phyloP scores from a whole-genome alignment of 2,888 invertebrate genomes.

The Pherbina coryleti region DNA sequence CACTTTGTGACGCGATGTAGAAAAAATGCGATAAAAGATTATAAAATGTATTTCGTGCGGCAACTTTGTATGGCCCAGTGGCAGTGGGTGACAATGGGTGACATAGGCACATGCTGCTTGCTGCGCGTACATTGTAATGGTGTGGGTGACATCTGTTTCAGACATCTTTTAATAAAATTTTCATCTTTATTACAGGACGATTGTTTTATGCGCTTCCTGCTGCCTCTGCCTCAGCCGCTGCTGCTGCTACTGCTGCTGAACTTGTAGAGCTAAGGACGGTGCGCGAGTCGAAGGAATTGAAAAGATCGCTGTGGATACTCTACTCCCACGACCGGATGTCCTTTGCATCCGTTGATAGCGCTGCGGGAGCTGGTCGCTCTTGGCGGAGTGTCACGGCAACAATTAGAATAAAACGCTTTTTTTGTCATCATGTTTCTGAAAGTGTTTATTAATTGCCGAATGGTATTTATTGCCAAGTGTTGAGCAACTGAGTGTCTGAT shows the following conservation, averaged over 20 bases:
- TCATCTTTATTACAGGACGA: conserved; percentile 71
- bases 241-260: background rate
- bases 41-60: conserved; percentile 65
- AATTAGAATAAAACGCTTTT: conserved; percentile 65
- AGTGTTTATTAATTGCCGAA: conserved; percentile 39
- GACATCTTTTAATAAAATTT: conserved; percentile 72
- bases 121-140: conserved; percentile 41
- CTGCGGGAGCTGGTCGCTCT: conserved; percentile 38
- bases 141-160: conserved; percentile 68
- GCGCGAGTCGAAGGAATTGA: conserved; percentile 6
- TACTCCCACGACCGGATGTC: conserved; percentile 19
- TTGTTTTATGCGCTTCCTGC: conserved; percentile 65
- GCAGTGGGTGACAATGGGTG: conserved; percentile 16
- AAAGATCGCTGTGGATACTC: conserved; percentile 2
- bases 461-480: conserved; percentile 30
- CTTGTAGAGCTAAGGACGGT: background rate
- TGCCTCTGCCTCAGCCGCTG: conserved; percentile 25
- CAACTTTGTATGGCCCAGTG: conserved; percentile 37
- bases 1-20: conserved; percentile 67
- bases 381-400: conserved; percentile 56
- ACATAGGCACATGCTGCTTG: background rate
- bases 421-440: conserved; percentile 39
- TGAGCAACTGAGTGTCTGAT: conserved; percentile 22
- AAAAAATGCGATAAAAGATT: conserved; percentile 71
- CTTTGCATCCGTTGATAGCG: conserved; percentile 27